Base-by-base conservation (phyloP, 2,113 vertebrate genomes). In the Melanostigma gelatinosum region DNA sequence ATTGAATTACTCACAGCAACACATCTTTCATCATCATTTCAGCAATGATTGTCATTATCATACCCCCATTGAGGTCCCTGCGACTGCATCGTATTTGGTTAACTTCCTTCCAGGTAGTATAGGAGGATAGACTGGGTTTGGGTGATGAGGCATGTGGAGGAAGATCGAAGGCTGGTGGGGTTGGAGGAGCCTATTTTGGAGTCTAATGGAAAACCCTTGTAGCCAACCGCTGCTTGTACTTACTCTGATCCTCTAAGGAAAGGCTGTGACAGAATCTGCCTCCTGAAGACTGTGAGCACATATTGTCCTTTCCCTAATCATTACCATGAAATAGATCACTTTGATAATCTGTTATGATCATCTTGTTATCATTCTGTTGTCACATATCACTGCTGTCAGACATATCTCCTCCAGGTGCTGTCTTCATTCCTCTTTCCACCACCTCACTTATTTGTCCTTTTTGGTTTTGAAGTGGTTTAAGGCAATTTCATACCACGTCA, bases 21-120 rank as follows among this genome's bases (percentile, higher is more conserved):
- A 77, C 83, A 72, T 90, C 92, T 92, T 87, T 92, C 85, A 84
- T 90, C 89, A 77, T 87, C 67, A 67, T 88, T 82, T 88, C 81
- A 62, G 72, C 93, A 92, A 93, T 90, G 69, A 93, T 92, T 80
- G 81, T 91, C 80, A 94, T 94, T 93, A 93, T 86, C 84, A 55
- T 79, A 34, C 85, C 61, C 42, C 38, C 66, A 48, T 83, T 85
- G 77, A 67, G 79, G 80, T 73, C 78, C 72, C 54, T 71, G 61
- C 13, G 57, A 40, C 72, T 84, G 84, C 87, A 87, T 92, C 91
- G 85, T 76, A 66, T 89, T 82, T 85, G 84, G 80, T 74, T 52
- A 16, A 82, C 66, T 73, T 85, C 84, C 79, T 81, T 48, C 24
- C 58, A 48, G n/a, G 46, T 60, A 2, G 29, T 29, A 29, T 29